phyloP scores from a whole-genome alignment of 2,113 vertebrate species.

The Neolamprologus devosi region DNA sequence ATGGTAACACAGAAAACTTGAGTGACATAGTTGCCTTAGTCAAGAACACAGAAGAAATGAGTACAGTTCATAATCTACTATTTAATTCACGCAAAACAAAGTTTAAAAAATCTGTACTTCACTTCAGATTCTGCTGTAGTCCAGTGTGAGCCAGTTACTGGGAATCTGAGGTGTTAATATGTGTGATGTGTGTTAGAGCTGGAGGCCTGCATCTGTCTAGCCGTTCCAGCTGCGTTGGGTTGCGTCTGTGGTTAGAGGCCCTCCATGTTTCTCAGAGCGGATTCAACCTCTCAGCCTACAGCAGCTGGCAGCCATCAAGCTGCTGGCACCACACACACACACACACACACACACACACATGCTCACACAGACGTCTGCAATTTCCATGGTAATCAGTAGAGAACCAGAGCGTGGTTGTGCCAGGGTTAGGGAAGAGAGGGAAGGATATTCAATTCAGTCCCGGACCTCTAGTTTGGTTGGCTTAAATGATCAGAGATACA shows the following conservation, averaged over 20 bases:
- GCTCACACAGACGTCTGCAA: slow-evolving; percentile 40
- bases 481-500: slow-evolving; percentile 19
- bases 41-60: slow-evolving; percentile 7
- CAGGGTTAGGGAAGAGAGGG: slow-evolving; percentile 11
- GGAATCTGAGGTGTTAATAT: slow-evolving; percentile 53
- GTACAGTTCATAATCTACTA: not conserved
- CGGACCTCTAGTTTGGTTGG: slow-evolving; percentile 20
- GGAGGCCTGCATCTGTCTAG: slow-evolving; percentile 44
- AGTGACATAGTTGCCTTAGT: slow-evolving; percentile 28
- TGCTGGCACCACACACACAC: slow-evolving; percentile 21
- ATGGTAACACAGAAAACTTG: slow-evolving; percentile 41
- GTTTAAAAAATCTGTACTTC: not conserved
- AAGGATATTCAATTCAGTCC: slow-evolving; percentile 10
- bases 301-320: slow-evolving; percentile 67
- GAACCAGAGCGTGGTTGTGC: slow-evolving; percentile 38
- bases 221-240: slow-evolving; percentile 56
- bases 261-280: slow-evolving; percentile 52
- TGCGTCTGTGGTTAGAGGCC: slow-evolving; percentile 63
- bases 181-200: slow-evolving; percentile 38
- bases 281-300: slow-evolving; percentile 57
- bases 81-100: not conserved
- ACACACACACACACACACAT: slow-evolving; percentile 7
- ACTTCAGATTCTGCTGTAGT: slow-evolving; percentile 5
- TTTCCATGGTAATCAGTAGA: slow-evolving; percentile 61
- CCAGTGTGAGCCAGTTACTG: not conserved